Evolutionary conservation across 2,113 vertebrate species (phyloP), one percentile per base, ranked within the genome.

Genomic region (Gymnorhina tibicen): DNA sequence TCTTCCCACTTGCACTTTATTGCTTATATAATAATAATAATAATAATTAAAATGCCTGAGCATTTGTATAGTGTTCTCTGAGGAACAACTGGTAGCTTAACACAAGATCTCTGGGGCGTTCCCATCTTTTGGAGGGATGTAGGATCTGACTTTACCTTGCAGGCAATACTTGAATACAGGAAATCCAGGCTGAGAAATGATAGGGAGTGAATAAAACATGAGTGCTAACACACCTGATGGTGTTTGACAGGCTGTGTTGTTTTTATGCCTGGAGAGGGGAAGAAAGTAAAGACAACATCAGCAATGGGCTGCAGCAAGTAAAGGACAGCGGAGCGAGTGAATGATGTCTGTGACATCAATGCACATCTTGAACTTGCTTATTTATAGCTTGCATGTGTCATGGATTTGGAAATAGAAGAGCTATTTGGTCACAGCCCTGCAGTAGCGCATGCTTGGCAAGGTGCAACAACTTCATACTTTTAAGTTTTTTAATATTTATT

Each of bases 361-460:
- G 60, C 41, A 47, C 27, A 46, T 74, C 73, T 87, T 84, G 63
- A 74, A 63, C 62, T 85, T 76, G 37, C 79, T 83, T 95, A 78
- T 97, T 95, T 96, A 84, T 91, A 96, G 89, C 47, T 81, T 52
- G 27, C 8, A 7, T 78, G 32, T 72, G 81, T 90, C 66, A 21
- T 70, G 20, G 23, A 27, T 87, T 94, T 94, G 82, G 78, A 87
- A 94, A 68, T 32, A 85, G 69, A 91, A 67, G 20, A 87, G 41
- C 53, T 87, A 1, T 68, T 91, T 85, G 32, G 62, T 91, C 62
- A 28, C 30, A 60, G 81, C 42, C 66, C 44, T 87, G 69, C 52
- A 77, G 64, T 60, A 69, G 72, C 0, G 0, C 56, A 39, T 55
- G 37, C 60, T 93, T 87, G 87, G 33, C 76, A 60, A 93, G 58